Evolutionary conservation across 2,797 vertebrate genomes (phyloP), one percentile per base, ranked within the genome.

Genomic region (Pangasius larnaudii): DNA sequence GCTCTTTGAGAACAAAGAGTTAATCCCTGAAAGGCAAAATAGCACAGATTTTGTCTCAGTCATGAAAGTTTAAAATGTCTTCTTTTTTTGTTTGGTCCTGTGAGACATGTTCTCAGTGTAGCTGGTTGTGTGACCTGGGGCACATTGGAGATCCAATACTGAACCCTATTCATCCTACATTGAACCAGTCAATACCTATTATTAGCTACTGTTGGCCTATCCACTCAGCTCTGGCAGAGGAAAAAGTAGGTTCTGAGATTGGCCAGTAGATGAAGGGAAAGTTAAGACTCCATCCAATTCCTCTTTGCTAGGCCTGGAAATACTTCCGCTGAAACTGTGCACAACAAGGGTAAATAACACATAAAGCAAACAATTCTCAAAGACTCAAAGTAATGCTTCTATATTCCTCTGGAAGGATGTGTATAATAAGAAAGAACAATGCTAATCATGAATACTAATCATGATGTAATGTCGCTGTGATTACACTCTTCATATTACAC

Each of bases 121-220:
- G 87, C 86, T 93, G 49, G 89, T 86, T 89, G 88, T 74, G 59
- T 93, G 88, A 93, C 92, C 94, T 39, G 85, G 94, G 95, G 95
- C 85, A n/a, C 93, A 94, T 95, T 96, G 94, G 95, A 96, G 96
- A 96, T 95, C 95, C 95, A 96, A 95, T 95, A 95, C 94, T 94
- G 95, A 96, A 95, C 95, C 91, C 96, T 95, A 95, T 96, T 96
- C 96, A 95, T 94, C 95, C 96, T 93, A 95, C 95, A 92, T 96
- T 97, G 96, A 96, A 97, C 92, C 93, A 97, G 96, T 97, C 96
- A 96, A 92, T 96, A 96, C 95, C 95, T 96, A 96, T 97, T 97
- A 96, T 97, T 97, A 96, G 96, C 95, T 96, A 95, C 94, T 93
- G 93, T 94, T 96, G 95, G 94, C 95, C 95, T 96, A 95, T 95